phyloP scores from a whole-genome alignment of 2,888 invertebrate species.

The Liposcelis brunnea region DNA sequence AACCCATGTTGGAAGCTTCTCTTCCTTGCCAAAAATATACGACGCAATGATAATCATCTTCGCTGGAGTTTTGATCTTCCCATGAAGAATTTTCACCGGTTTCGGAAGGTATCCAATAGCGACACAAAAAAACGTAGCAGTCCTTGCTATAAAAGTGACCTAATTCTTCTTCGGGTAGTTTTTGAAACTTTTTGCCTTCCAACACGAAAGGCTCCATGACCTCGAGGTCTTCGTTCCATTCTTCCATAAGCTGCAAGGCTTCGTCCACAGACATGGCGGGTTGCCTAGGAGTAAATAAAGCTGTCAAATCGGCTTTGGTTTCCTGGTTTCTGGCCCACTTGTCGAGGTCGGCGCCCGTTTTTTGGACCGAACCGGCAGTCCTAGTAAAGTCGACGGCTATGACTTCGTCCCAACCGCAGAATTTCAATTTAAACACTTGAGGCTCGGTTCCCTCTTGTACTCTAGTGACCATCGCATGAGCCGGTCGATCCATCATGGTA shows the following conservation, averaged over 20 bases:
- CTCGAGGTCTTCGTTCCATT: conserved; percentile 97
- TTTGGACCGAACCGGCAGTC: conserved; percentile 90
- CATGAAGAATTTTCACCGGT: conserved; percentile 39
- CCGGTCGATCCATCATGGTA: conserved; percentile 79
- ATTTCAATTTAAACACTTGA: conserved; percentile 92
- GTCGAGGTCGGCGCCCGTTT: conserved; percentile 89
- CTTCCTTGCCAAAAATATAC: conserved; percentile 99
- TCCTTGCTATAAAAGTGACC: conserved; percentile 83
- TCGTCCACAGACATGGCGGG: conserved; percentile 70
- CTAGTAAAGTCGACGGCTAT: conserved; percentile 97
- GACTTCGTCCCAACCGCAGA: conserved; percentile 96
- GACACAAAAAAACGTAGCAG: conserved; percentile 95
- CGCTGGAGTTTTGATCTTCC: conserved; percentile 31
- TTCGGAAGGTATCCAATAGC: conserved; percentile 71
- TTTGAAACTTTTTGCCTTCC: conserved; percentile 93
- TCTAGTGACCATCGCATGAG: conserved; percentile 72
- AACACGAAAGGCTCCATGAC: conserved; percentile 90
- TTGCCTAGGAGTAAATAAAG: conserved; percentile 88
- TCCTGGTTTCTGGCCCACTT: conserved; percentile 82
- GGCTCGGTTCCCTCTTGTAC: conserved; percentile 84
- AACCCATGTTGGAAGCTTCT: conserved; percentile 97
- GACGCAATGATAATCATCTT: conserved; percentile 74
- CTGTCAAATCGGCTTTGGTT: conserved; percentile 85
- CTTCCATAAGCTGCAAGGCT: conserved; percentile 74
- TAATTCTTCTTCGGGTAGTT: conserved; percentile 84